Percentiles rank a stretch among this genome's conserved stretches.
Conservation (phyloP, 2,797 vertebrate genomes). For the Falco berigora region DNA sequence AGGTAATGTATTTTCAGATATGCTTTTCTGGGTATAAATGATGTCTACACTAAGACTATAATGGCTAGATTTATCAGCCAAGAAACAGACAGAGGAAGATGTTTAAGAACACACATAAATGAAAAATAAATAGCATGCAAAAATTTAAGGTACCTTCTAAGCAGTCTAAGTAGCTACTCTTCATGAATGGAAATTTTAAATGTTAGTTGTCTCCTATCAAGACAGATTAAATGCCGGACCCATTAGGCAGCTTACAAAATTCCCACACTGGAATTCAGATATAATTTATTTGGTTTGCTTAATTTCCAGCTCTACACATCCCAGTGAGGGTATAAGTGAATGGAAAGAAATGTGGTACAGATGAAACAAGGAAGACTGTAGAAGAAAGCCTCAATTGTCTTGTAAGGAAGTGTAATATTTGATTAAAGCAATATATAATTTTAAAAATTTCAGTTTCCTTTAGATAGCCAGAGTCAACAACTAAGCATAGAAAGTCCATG, state of each 20-base stretch:
- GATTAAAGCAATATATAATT: neutral
- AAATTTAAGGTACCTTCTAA: conserved; percentile 54
- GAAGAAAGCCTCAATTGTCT: neutral
- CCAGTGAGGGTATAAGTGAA: neutral
- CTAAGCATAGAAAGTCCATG: neutral
- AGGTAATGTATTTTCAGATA: conserved; percentile 73
- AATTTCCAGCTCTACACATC: conserved; percentile 32
- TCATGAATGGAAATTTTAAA: conserved; percentile 33
- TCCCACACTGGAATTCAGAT: neutral
- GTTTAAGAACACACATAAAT: conserved; percentile 58
- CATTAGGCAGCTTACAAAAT: conserved; percentile 42
- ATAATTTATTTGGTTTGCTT: conserved; percentile 30
- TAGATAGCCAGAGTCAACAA: neutral
- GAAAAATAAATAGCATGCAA: conserved; percentile 61
- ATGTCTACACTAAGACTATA: conserved; percentile 63
- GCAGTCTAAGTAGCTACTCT: conserved; percentile 27
- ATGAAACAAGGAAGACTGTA: neutral
- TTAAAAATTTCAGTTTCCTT: neutral
- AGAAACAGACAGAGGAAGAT: conserved; percentile 55
- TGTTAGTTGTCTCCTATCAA: neutral
- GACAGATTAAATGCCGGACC: conserved; percentile 16
- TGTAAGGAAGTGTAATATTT: neutral
- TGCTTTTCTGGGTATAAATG: conserved; percentile 68
- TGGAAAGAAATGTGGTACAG: neutral
- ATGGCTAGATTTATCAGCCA: conserved; percentile 57